Evolutionary conservation across 2,888 invertebrate species (phyloP), one percentile per base, ranked within the genome.

Genomic region (Drosophila nigricruria): DNA sequence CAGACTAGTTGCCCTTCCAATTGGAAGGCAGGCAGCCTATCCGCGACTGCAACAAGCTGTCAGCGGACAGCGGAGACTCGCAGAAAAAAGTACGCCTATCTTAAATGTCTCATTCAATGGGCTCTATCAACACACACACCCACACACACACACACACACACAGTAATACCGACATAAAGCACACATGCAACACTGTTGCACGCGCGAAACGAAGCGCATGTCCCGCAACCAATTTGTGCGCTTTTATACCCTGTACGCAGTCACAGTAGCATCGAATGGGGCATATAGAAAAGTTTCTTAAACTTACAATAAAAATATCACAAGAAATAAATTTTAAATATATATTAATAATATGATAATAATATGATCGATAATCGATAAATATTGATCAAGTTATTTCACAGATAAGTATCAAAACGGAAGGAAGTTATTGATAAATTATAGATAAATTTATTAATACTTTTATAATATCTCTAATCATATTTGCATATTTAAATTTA

Each of bases 141-240:
- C n/a, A 16, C 9, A 16, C n/a, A 1, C 6, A 6, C 14, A 18
- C 12, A 23, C 25, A 16, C 25, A 52, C 12, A 25, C 12, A 12
- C 32, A 18, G 27, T 20, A 42, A 40, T 9, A 9, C 43, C 25
- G n/a, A 10, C 32, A 50, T n/a, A 50, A 61, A 53, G 25, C 45
- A 38, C 50, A 56, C 53, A 52, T 65, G 77, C 71, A 65, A 75
- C 75, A 70, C 56, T 52, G 72, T 82, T 75, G 82, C 81, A 70
- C 38, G 53, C 40, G 54, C 40, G 65, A 61, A 53, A 49, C 34
- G 49, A 47, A 36, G 36, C 58, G 58, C 49, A 52, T 72, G 63
- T 76, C 65, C 43, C 57, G 23, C 61, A 65, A 67, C 38, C 78
- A 70, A 70, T 67, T 73, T 64, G 43, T 38, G 53, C 68, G 47